Conservation (phyloP, 2,113 vertebrate species). For the Oryzias curvinotus region DNA sequence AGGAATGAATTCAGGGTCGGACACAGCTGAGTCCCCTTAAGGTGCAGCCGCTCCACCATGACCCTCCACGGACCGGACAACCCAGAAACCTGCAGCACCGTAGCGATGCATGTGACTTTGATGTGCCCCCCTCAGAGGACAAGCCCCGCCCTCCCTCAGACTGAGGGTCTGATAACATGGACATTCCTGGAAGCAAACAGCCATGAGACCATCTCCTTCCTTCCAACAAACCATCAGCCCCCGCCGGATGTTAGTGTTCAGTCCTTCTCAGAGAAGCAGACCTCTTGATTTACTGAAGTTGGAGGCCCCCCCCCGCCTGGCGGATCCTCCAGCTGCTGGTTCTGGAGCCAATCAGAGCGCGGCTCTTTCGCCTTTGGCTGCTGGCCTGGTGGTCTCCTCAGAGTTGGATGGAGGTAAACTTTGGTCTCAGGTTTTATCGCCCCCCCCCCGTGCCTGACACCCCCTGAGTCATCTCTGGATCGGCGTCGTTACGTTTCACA, state of each 20-base stretch:
- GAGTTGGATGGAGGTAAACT: not conserved
- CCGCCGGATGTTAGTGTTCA: slow-evolving; percentile 22
- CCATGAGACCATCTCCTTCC: not conserved
- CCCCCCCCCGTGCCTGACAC: slow-evolving; percentile 24
- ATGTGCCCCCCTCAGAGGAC: too few species aligned
- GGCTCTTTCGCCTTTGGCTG: slow-evolving; percentile 13
- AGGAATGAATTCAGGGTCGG: too few species aligned
- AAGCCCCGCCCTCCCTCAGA: slow-evolving; percentile 4
- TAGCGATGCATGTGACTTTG: too few species aligned
- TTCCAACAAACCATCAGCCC: not conserved
- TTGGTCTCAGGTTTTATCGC: slow-evolving; percentile 29
- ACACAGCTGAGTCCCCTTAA: too few species aligned
- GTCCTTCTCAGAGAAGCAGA: not conserved
- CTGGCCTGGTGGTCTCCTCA: not conserved
- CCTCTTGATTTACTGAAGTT: not conserved
- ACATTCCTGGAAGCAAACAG: not conserved
- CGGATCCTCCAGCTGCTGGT: slow-evolving; percentile 2
- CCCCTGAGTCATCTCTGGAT: slow-evolving; percentile 43
- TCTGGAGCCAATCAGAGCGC: slow-evolving; percentile 31
- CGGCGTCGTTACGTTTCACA: slow-evolving; percentile 49
- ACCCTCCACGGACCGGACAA: too few species aligned
- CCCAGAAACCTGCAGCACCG: too few species aligned
- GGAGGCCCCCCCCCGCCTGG: too few species aligned
- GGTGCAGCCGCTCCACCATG: too few species aligned
- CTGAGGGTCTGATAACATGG: slow-evolving; percentile 4